Percentiles rank a stretch among this genome's conserved stretches.
phyloP scores from a whole-genome alignment of 1,140 invertebrate genomes.

The Procambarus clarkii region DNA sequence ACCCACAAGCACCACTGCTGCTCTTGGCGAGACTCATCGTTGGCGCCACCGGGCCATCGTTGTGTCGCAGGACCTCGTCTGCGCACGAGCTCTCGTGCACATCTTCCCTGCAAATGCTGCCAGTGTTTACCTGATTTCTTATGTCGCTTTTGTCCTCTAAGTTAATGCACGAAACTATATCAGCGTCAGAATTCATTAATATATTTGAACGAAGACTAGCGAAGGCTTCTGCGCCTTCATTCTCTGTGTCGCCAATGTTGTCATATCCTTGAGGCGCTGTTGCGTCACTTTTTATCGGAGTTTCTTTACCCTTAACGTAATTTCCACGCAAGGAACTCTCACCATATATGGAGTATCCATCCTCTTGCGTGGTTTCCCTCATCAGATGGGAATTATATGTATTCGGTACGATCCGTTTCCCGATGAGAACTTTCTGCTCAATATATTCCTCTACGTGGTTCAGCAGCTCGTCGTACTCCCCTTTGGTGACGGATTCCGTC shows the following conservation, averaged over 20 bases:
- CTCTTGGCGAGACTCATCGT: neutral
- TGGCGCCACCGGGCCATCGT: neutral
- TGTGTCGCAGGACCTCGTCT: neutral
- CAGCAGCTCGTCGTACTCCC: constrained; percentile 31
- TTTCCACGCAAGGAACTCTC: too few relatives aligned
- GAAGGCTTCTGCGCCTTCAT: too few relatives aligned
- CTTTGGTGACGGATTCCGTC: neutral
- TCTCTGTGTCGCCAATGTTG: too few relatives aligned
- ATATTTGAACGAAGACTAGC: too few relatives aligned
- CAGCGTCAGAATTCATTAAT: too few relatives aligned
- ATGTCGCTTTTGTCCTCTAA: neutral
- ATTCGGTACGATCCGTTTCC: neutral
- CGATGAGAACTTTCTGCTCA: constrained; percentile 11
- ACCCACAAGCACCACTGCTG: neutral
- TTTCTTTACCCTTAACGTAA: too few relatives aligned
- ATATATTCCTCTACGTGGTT: neutral
- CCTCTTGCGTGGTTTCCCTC: neutral
- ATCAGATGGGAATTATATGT: constrained; percentile 21
- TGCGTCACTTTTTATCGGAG: too few relatives aligned
- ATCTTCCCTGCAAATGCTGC: neutral
- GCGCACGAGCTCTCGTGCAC: neutral
- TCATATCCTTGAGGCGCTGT: too few relatives aligned
- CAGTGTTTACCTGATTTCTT: neutral
- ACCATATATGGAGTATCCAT: neutral
- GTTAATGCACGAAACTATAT: too few relatives aligned